A percentile compares a stretch with the other conserved stretches of the same genome.
phyloP scores from a whole-genome alignment of 2,888 invertebrate genomes.

The Mythimna lalbum region DNA sequence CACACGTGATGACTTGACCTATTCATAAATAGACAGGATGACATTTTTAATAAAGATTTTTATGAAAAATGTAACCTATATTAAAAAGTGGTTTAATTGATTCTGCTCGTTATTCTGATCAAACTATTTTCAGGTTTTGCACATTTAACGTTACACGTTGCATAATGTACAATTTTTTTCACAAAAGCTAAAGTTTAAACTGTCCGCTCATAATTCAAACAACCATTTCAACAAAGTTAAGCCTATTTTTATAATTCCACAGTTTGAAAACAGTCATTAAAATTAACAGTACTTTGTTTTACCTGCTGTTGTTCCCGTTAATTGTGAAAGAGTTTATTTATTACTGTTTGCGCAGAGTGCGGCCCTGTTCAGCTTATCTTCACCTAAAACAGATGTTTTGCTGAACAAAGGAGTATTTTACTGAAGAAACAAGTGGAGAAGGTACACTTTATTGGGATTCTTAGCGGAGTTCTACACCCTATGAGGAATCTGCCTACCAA shows the following conservation, averaged over 20 bases:
- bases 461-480: no score
- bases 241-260: constrained; percentile 38
- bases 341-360: constrained; percentile 31
- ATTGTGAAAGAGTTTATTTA: constrained; percentile 54
- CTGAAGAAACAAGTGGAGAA: not conserved
- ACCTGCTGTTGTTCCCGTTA: constrained; percentile 24
- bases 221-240: constrained; percentile 25
- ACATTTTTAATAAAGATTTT: no score
- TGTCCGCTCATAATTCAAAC: constrained; percentile 25
- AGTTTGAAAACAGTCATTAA: constrained; percentile 43
- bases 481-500: no score
- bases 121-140: no score
- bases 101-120: no score
- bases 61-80: no score
- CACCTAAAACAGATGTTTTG: constrained; percentile 38
- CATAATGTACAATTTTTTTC: not conserved
- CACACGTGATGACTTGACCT: no score
- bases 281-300: constrained; percentile 46
- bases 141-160: no score
- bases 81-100: no score
- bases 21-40: no score
- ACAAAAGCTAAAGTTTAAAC: constrained; percentile 9
- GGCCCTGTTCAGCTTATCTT: constrained; percentile 43
- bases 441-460: not conserved
- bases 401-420: constrained; percentile 10